Percentiles rank a stretch among this genome's conserved stretches.
Evolutionary conservation across 2,113 vertebrate genomes (phyloP).

Genomic region (Piaya cayana): DNA sequence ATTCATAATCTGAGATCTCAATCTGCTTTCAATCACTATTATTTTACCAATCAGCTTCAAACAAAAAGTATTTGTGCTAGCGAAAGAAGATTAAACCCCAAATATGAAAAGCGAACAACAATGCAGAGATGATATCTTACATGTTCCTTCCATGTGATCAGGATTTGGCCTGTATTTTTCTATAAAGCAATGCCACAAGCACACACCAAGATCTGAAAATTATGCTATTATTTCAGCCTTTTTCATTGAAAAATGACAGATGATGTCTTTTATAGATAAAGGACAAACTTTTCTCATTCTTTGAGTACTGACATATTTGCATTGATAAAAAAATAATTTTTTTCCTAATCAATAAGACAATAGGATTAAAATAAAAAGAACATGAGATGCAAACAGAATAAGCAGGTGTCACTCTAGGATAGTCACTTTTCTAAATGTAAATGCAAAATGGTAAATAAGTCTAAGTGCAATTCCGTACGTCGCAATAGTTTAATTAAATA

Average conservation of each 20-base stretch:
- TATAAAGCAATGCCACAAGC: background rate
- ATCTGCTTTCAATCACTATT: background rate
- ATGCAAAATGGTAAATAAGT: background rate
- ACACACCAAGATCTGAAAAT: background rate
- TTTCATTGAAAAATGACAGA: background rate
- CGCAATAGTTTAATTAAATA: background rate
- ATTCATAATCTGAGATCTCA: background rate
- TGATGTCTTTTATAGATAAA: background rate
- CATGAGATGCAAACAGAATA: background rate
- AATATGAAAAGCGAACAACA: background rate
- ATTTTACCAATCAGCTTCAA: conserved; percentile 1
- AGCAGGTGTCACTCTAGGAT: background rate
- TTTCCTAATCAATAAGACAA: background rate
- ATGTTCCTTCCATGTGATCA: background rate
- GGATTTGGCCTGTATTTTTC: background rate
- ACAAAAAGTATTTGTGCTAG: background rate
- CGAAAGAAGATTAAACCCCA: conserved; percentile 5
- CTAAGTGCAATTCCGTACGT: background rate
- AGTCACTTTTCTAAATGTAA: background rate
- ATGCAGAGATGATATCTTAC: background rate
- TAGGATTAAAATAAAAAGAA: background rate
- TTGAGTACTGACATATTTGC: background rate
- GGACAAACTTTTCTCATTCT: background rate
- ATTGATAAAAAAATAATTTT: background rate
- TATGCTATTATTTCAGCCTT: background rate